Evolutionary conservation across 2,113 vertebrate genomes (phyloP), one percentile per base, ranked within the genome.

Genomic region (Gasterosteus nipponicus): DNA sequence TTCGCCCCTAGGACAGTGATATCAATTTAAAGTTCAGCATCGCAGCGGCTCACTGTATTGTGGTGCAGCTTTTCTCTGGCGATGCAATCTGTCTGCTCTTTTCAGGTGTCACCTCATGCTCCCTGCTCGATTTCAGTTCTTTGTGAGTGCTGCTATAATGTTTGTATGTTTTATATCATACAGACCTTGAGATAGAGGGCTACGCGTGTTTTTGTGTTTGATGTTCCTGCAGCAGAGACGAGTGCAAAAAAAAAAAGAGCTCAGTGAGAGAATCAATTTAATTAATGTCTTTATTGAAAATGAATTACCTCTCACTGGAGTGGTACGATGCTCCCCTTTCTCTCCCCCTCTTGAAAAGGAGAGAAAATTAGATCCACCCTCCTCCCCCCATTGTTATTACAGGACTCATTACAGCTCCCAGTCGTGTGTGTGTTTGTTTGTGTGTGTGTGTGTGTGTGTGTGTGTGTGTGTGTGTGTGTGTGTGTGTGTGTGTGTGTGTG

Each of bases 271-370:
- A 89, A 80, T 54, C 29, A 44, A 49, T 85, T 87, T 75, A 83
- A 89, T 92, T 83, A 87, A 77, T 77, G 73, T 19, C 59, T 86
- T 87, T 89, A 89, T 89, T 84, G 74, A 87, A 89, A 92, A 88
- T 88, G 67, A 92, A 91, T 92, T 83, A 83, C 75, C 73, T 78
- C 69, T 77, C 79, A 73, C 33, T 75, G 74, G 61, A 73, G 83
- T 73, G 69, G 69, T 81, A 22, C 18, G 1, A 75, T 54, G 35
- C 49, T 42, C 76, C 47, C 12, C 73, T 42, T 65, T 75, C 63
- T 80, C 64, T 63, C 41, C 26, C 10, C 35, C 73, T 77, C 77
- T 77, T 64, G 68, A 80, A 87, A 91, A 88, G 62, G 42, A 75
- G 68, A 85, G 73, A 69, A 88, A 90, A 89, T 87, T 46, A 86